Conservation (phyloP, 1,140 invertebrate species). For the Drosophila nebulosa region DNA sequence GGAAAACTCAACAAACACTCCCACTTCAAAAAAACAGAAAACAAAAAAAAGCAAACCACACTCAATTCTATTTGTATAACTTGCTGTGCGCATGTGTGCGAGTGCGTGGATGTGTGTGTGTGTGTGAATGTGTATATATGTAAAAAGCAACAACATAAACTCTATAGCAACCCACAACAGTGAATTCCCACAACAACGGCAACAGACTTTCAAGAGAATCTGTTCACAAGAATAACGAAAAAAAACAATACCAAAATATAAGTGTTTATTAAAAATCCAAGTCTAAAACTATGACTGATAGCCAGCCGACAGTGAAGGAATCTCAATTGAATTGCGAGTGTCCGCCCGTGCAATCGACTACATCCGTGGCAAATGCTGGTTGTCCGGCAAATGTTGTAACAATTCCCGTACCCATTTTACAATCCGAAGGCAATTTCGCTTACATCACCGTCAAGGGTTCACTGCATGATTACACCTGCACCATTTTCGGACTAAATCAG, state of each 20-base stretch:
- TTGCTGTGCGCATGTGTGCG: background rate
- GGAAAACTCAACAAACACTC: conserved; percentile 11
- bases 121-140: conserved; percentile 23
- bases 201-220: conserved; percentile 23
- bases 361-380: conserved; percentile 22
- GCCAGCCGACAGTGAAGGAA: conserved; percentile 47
- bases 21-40: no score
- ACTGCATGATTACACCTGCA: conserved; percentile 86
- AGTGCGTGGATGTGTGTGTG: conserved; percentile 9
- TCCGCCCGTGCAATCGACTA: conserved; percentile 37
- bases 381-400: conserved; percentile 71
- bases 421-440: conserved; percentile 82
- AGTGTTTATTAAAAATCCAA: conserved; percentile 21
- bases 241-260: conserved; percentile 14
- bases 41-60: conserved; percentile 16
- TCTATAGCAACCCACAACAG: conserved; percentile 71
- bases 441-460: conserved; percentile 91
- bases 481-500: conserved; percentile 87
- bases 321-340: conserved; percentile 50
- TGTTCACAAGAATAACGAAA: conserved; percentile 14
- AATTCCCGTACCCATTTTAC: conserved; percentile 77
- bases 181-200: conserved; percentile 43
- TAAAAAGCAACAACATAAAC: conserved; percentile 24
- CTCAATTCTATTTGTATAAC: conserved; percentile 41
- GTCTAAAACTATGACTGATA: conserved; percentile 67